Evolutionary conservation across 2,888 invertebrate genomes (phyloP), one percentile per base, ranked within the genome.

Genomic region (Ornithoptera priamus): DNA sequence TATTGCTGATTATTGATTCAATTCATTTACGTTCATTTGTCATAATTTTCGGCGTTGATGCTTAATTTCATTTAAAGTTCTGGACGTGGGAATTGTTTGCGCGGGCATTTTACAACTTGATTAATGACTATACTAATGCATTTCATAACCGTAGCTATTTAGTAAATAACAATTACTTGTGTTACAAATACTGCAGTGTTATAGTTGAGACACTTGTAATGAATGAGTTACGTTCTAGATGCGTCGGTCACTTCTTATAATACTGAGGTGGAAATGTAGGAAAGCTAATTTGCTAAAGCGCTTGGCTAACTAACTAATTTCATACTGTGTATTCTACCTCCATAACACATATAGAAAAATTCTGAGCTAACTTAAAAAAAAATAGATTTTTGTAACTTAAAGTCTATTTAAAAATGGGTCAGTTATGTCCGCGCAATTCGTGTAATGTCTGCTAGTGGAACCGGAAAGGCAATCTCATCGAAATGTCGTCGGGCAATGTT

Each of bases 1-100:
- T 66, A 65, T 71, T 73, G 72, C 73, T 76, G 75, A 76, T 76
- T 75, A 74, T 75, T 76, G 74, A 76, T 76, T 75, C 69, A 71
- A 76, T 76, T 74, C 74, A 72, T 70, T 70, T 67, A 72, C 69
- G 66, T 66, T 66, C 69, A 66, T 66, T 70, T 62, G 69, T 70
- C 65, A 62, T 69, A 36, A 68, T 68, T 66, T 67, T 65, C 69
- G 60, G 20, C n/a, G 69, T 62, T 53, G 67, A 61, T 70, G 68
- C 68, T 65, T 72, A 62, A 68, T 70, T 71, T 72, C 71, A 68
- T 71, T 70, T 58, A 62, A 62, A 66, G 62, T n/a, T 57, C 61
- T 57, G 65, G 46, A 62, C 69, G 50, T 65, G 22, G 65, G 12
- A 46, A 58, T 63, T 62, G 57, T 67, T 39, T 57, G 62, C 15